Evolutionary conservation across 2,888 invertebrate species (phyloP).

Genomic region (Synergus laeviventris): DNA sequence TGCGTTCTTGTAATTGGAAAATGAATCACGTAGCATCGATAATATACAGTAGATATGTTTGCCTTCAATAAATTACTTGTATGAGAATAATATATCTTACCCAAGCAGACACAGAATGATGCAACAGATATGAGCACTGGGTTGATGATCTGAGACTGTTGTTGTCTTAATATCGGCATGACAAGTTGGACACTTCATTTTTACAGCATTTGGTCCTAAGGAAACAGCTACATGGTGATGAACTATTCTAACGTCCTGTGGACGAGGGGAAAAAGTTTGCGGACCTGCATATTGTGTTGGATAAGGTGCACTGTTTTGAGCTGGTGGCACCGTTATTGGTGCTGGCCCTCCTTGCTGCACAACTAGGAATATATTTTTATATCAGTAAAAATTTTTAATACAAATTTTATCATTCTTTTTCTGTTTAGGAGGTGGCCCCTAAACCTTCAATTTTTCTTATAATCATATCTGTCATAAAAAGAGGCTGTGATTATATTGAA

Average conservation of each 20-base stretch:
- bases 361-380: conserved; percentile 3
- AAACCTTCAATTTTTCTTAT: too few species aligned
- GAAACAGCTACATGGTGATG: conserved; percentile 66
- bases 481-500: too few species aligned
- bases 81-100: conserved; percentile 57
- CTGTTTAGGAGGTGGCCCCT: too few species aligned
- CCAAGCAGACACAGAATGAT: conserved; percentile 73
- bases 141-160: conserved; percentile 75
- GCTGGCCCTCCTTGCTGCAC: conserved; percentile 51
- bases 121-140: conserved; percentile 76
- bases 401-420: neutral
- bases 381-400: neutral
- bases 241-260: conserved; percentile 65
- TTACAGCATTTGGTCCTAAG: conserved; percentile 69
- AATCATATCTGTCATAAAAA: too few species aligned
- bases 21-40: neutral
- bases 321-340: conserved; percentile 52
- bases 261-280: conserved; percentile 52
- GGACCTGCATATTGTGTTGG: conserved; percentile 50
- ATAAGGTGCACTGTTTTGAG: conserved; percentile 44
- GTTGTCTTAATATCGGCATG: conserved; percentile 75
- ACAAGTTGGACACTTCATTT: conserved; percentile 76
- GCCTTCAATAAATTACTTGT: neutral
- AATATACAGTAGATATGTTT: neutral
- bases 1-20: neutral